A percentile compares a stretch with the other conserved stretches of the same genome.
Evolutionary conservation across 2,888 invertebrate species (phyloP).

Genomic region (Charanyca ferruginea): DNA sequence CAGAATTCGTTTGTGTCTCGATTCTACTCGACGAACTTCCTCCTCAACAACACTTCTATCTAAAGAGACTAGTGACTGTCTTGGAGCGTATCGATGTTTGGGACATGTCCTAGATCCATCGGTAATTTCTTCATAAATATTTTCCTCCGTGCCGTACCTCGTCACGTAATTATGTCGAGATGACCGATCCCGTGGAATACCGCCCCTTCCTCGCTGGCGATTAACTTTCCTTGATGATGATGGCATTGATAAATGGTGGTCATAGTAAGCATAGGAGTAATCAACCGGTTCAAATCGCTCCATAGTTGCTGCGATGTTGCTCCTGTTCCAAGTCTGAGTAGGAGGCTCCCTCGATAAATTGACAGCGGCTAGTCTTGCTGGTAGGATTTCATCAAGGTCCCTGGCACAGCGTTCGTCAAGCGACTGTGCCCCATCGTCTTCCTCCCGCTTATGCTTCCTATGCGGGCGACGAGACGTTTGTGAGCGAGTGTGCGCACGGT

Average conservation of each 20-base stretch:
- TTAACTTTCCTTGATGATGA: conserved; percentile 87
- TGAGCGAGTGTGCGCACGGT: conserved; percentile 80
- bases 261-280: conserved; percentile 96
- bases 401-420: conserved; percentile 88
- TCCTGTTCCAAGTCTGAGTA: conserved; percentile 92
- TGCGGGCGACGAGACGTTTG: conserved; percentile 84
- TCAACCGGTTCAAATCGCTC: conserved; percentile 93
- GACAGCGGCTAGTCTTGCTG: conserved; percentile 88
- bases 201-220: conserved; percentile 86
- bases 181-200: conserved; percentile 82
- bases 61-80: conserved; percentile 92
- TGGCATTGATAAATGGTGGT: conserved; percentile 93
- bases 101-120: conserved; percentile 91
- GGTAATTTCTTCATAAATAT: conserved; percentile 95
- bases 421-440: conserved; percentile 87
- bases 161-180: conserved; percentile 94
- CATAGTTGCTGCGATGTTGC: conserved; percentile 92
- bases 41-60: conserved; percentile 95
- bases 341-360: conserved; percentile 85
- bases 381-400: conserved; percentile 89
- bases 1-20: conserved; percentile 95
- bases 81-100: conserved; percentile 87
- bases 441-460: conserved; percentile 83
- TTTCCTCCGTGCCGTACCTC: conserved; percentile 96
- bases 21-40: conserved; percentile 96